Evolutionary conservation across 1,140 invertebrate genomes (phyloP), one percentile per base, ranked within the genome.

Genomic region (Radopholus similis): DNA sequence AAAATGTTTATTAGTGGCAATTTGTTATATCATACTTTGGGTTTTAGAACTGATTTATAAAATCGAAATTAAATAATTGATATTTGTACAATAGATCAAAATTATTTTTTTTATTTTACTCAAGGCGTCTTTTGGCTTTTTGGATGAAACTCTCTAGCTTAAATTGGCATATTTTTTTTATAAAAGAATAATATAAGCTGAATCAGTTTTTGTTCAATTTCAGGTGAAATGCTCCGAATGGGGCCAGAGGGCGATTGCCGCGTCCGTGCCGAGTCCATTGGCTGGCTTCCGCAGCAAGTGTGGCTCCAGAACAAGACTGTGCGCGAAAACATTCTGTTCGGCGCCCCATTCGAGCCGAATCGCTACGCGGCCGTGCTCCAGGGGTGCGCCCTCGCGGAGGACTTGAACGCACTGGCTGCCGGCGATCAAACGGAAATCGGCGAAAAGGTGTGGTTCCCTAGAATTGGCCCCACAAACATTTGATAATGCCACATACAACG

Each of bases 221-320:
- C n/a, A n/a, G n/a, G n/a, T n/a, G n/a, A n/a, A n/a, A n/a, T n/a
- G n/a, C n/a, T n/a, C n/a, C n/a, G n/a, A n/a, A n/a, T n/a, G n/a
- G n/a, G n/a, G n/a, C n/a, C n/a, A n/a, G n/a, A n/a, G n/a, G n/a
- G n/a, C n/a, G n/a, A n/a, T n/a, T n/a, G n/a, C n/a, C n/a, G n/a
- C n/a, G n/a, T n/a, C n/a, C n/a, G n/a, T n/a, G 21, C 65, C 42
- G 70, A 73, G 42, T 18, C 23, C 47, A 21, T 63, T 11, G 78
- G 80, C 0, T 94, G 93, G 82, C 91, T 93, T 4, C 87, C 91
- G 0, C 92, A 95, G 82, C 90, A 93, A n/a, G n/a, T n/a, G 1
- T 95, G 92, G 92, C 94, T 94, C 59, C 91, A 93, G 84, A 95
- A 94, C 84, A 88, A 89, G n/a, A 91, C 91, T 0, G 83, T 95